Conservation (phyloP, 2,797 vertebrate species). For the Acanthiza pusilla region DNA sequence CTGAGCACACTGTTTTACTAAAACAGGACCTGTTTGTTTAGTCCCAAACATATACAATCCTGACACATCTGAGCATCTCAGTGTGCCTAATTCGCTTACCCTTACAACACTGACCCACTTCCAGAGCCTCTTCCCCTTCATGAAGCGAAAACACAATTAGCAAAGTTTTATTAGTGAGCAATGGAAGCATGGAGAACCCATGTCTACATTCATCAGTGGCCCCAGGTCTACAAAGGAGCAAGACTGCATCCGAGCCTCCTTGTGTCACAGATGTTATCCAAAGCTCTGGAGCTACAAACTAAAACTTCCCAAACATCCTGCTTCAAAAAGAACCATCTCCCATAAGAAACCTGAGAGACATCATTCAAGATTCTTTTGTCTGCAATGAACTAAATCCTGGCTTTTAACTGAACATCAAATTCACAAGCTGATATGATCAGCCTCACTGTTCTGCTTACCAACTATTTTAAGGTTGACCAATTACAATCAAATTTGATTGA, state of each 20-base stretch:
- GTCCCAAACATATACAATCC: background rate
- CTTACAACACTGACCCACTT: background rate
- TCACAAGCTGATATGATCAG: background rate
- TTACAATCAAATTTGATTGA: background rate
- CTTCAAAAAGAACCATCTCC: background rate
- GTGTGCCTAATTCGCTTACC: background rate
- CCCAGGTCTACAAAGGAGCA: background rate
- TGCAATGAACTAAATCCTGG: background rate
- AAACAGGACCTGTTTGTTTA: background rate
- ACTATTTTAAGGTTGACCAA: background rate
- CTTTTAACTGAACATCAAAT: background rate
- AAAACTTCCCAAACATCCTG: background rate
- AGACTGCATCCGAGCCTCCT: background rate
- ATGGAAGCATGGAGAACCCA: background rate
- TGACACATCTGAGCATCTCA: background rate
- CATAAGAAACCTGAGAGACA: background rate
- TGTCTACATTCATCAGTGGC: background rate
- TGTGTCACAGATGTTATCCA: background rate
- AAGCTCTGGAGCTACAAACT: background rate
- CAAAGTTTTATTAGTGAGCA: background rate
- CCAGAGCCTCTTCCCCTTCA: background rate
- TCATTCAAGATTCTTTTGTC: background rate
- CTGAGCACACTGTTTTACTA: background rate
- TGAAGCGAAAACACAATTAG: background rate
- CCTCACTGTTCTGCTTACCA: background rate